These are phyloP conservation scores for Drosophila punjabiensis DNA, from an alignment of 1,140 invertebrate genomes.

Conservation along the genomic window DNA sequence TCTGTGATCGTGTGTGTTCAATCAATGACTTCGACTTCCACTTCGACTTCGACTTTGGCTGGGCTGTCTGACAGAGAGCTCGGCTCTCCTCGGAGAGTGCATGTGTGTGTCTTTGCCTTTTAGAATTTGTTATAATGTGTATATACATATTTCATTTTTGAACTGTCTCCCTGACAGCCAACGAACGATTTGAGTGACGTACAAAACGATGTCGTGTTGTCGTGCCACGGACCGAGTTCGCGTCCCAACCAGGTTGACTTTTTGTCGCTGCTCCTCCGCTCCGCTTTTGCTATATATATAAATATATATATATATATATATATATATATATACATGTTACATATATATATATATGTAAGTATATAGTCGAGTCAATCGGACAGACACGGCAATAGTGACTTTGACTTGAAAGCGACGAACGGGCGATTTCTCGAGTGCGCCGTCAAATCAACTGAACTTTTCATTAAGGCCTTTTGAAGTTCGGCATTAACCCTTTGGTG, in stretches of 20 bases:
- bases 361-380: constrained; percentile 45
- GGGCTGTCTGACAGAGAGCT: not conserved
- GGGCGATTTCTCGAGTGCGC: constrained; percentile 70
- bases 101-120: constrained; percentile 69
- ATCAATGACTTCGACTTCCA: constrained; percentile 43
- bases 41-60: constrained; percentile 5
- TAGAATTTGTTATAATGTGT: constrained; percentile 70
- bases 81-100: constrained; percentile 15
- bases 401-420: constrained; percentile 59
- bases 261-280: constrained; percentile 59
- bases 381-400: constrained; percentile 55
- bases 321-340: too few relatives aligned
- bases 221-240: constrained; percentile 59
- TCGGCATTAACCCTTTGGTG: constrained; percentile 39
- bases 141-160: constrained; percentile 80
- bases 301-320: not conserved
- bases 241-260: constrained; percentile 68
- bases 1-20: constrained; percentile 45
- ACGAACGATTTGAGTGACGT: constrained; percentile 81
- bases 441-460: constrained; percentile 76
- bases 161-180: constrained; percentile 80
- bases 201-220: constrained; percentile 84
- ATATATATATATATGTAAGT: not conserved
- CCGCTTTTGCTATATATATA: constrained; percentile 40
- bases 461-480: constrained; percentile 53